These are phyloP conservation scores for Garra rufa DNA, from an alignment of 2,113 vertebrate genomes.

Conservation along the genomic window DNA sequence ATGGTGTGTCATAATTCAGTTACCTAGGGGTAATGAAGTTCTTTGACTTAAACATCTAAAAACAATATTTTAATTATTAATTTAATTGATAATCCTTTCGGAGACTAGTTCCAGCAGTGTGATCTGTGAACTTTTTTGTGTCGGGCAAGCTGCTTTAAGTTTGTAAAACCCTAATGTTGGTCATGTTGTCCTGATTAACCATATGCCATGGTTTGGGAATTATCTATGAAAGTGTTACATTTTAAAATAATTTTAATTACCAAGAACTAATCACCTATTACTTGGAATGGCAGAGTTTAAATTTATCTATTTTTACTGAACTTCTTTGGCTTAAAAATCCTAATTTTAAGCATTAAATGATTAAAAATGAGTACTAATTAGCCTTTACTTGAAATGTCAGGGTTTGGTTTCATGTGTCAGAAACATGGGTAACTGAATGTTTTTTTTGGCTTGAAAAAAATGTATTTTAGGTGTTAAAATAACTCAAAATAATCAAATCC, in stretches of 20 bases:
- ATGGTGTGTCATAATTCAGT: background rate
- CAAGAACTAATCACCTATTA: background rate
- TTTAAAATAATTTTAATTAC: too few relatives aligned
- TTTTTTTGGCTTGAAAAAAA: too few relatives aligned
- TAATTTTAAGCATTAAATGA: too few relatives aligned
- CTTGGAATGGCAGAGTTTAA: background rate
- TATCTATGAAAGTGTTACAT: background rate
- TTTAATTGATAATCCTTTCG: background rate
- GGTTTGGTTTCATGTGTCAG: too few relatives aligned
- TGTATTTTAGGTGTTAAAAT: background rate
- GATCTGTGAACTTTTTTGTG: background rate
- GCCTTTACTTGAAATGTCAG: too few relatives aligned
- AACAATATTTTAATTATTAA: too few relatives aligned
- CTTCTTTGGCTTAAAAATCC: background rate
- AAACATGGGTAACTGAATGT: too few relatives aligned
- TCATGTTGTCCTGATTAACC: background rate
- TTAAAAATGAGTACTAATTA: background rate
- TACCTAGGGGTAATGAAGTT: background rate
- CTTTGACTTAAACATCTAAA: background rate
- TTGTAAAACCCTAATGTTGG: background rate
- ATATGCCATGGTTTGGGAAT: background rate
- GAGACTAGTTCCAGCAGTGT: background rate
- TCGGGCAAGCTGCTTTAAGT: background rate
- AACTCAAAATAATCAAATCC: background rate
- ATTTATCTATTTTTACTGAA: background rate